Base-by-base conservation (phyloP, 1,140 invertebrate genomes). In the Pogonomyrmex californicus region DNA sequence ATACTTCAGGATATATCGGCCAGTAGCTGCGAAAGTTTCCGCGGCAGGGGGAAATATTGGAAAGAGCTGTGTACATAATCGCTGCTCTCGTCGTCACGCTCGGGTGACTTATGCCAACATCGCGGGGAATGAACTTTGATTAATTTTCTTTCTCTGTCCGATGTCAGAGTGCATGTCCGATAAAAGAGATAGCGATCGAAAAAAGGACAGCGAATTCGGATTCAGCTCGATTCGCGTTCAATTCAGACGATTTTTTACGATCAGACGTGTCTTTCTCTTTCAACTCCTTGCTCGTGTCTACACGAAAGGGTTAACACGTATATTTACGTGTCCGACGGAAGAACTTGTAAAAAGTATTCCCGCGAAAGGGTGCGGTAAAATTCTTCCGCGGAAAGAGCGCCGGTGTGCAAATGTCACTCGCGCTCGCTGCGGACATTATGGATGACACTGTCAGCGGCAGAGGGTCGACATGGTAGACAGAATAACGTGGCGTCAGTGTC, bases 371-470 rank as follows among this genome's bases (percentile, higher is more conserved):
- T n/a, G 41, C 41, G 68, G 54, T n/a, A 49, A 60, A 60, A 60
- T 38, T 83, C 68, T 66, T 62, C 23, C 10, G 54, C 33, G 47
- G 51, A 87, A 86, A 86, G 38, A 56, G 49, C 47, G 70, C 5
- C 23, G 63, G 5, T 38, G 51, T 30, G 51, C 38, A 58, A 54
- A 58, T 58, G 82, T 88, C 51, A 60, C 65, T 49, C 70, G 78
- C 23, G 65, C 68, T 82, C 85, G 71, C 75, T 83, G 83, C 85
- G 85, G 82, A 89, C 87, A 86, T 93, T 93, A 93, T 93, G 86
- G 92, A 93, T 93, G 93, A 93, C 91, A 92, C 88, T 93, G 92
- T 93, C 92, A 92, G 79, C 86, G 90, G 65, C 91, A 93, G 91
- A 90, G 90, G 91, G 91, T 92, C 78, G 91, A 73, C 81, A 83